phyloP scores from a whole-genome alignment of 2,113 vertebrate species.

The Coturnix japonica region DNA sequence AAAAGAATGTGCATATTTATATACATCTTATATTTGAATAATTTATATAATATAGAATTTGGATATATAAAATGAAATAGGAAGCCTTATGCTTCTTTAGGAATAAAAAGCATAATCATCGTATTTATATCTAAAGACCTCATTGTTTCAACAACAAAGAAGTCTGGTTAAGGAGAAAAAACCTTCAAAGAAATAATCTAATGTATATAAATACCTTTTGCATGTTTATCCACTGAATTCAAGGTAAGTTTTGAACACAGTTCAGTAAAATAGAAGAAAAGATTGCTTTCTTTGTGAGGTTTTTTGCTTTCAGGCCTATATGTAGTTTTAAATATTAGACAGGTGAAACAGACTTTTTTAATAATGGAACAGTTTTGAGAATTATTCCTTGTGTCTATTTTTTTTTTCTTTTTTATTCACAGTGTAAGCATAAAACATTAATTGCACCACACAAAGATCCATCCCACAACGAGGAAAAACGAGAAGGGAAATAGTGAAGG shows the following conservation, averaged over 20 bases:
- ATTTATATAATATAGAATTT: neutral
- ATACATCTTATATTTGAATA: neutral
- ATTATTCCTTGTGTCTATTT: neutral
- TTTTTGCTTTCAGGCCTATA: neutral
- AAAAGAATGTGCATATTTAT: neutral
- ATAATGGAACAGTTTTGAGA: neutral
- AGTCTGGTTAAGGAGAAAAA: neutral
- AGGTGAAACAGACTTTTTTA: neutral
- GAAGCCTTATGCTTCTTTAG: neutral
- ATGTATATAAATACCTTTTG: neutral
- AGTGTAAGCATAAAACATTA: neutral
- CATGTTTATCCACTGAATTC: neutral
- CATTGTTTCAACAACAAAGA: neutral
- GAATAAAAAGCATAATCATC: neutral
- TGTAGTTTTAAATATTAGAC: neutral
- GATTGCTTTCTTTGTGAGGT: neutral
- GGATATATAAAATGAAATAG: neutral
- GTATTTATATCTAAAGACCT: neutral
- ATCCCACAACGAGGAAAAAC: neutral
- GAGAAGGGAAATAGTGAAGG: neutral
- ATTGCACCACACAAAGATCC: neutral
- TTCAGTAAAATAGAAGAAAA: neutral
- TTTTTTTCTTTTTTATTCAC: neutral
- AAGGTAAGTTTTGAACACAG: conserved; percentile 1
- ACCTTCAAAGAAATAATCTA: neutral